phyloP scores from a whole-genome alignment of 2,113 vertebrate genomes.

The Chaenogobius annularis region DNA sequence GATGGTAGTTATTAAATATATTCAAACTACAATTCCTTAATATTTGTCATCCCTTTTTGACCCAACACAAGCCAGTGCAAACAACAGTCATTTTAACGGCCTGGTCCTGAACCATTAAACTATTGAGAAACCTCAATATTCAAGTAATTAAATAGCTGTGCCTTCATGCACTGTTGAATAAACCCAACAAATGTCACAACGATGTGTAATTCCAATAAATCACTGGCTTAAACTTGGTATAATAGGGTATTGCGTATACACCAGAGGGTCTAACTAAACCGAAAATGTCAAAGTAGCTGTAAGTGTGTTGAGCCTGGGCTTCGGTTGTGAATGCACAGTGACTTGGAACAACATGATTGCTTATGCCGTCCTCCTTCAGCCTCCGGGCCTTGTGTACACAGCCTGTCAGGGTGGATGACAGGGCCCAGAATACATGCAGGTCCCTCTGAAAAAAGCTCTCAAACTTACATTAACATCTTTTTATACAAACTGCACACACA shows the following conservation, averaged over 20 bases:
- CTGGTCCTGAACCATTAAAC: background rate
- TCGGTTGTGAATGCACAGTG: background rate
- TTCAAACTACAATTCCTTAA: no score
- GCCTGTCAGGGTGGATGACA: slow-evolving; percentile 26
- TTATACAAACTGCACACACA: slow-evolving; percentile 6
- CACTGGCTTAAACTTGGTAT: slow-evolving; percentile 15
- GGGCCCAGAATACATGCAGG: slow-evolving; percentile 26
- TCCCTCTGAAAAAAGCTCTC: slow-evolving; percentile 26
- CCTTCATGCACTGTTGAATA: background rate
- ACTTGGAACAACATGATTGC: slow-evolving; percentile 23
- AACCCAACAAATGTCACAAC: background rate
- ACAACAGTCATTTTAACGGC: background rate
- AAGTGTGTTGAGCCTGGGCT: background rate
- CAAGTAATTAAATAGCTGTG: slow-evolving; percentile 5
- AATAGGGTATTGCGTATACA: background rate
- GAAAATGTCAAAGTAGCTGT: background rate
- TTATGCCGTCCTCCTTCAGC: slow-evolving; percentile 14
- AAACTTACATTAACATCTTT: slow-evolving; percentile 13
- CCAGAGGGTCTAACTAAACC: background rate
- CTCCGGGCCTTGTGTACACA: slow-evolving; percentile 30
- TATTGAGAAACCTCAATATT: background rate
- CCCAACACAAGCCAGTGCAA: background rate
- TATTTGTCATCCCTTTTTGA: background rate
- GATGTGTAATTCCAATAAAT: slow-evolving; percentile 30
- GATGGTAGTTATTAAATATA: no score